Evolutionary conservation across 2,797 vertebrate species (phyloP), one percentile per base, ranked within the genome.

Genomic region (Synaphobranchus kaupii): DNA sequence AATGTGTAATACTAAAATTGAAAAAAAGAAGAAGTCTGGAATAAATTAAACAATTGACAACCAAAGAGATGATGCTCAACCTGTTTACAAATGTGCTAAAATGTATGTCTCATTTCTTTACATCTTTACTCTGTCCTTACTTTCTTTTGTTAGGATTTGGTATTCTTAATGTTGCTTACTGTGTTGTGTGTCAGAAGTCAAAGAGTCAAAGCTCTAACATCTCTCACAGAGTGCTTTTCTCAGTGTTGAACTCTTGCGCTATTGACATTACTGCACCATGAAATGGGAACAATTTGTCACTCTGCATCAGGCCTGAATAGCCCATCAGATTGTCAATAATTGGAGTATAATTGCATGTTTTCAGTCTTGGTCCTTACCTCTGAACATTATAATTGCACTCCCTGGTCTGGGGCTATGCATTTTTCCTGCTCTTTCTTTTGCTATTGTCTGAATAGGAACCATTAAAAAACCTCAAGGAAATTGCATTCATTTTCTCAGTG

Each of bases 301-400:
- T 13, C 68, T 73, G 68, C 31, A 73, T 34, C 31, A 73, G 68
- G 28, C 68, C 31, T 73, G 31, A 73, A 73, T 39, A 34, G 68
- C 28, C 68, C 68, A 73, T 73, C 12, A 73, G 68, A 73, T 73
- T 73, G 68, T 34, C 68, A 34, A 73, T 73, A 34, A 73, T 73
- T 73, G 31, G 28, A 39, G 68, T 73, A 73, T 73, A 73, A 73
- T 73, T 73, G 68, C 28, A 73, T 73, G 10, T 73, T 73, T 73
- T 73, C 68, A 73, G 34, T 8, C 68, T 73, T 73, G 68, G 68
- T 13, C 68, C 68, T 34, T 73, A 31, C 31, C 31, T 73, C 68
- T 73, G 31, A 34, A 39, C 31, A 6, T 73, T 73, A 73, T 73
- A 73, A 73, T 73, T 73, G 68, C 28, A 73, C 68, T 73, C 68